Evolutionary conservation across 2,797 vertebrate genomes (phyloP).

Genomic region (Ptychobarbus kaznakovi): DNA sequence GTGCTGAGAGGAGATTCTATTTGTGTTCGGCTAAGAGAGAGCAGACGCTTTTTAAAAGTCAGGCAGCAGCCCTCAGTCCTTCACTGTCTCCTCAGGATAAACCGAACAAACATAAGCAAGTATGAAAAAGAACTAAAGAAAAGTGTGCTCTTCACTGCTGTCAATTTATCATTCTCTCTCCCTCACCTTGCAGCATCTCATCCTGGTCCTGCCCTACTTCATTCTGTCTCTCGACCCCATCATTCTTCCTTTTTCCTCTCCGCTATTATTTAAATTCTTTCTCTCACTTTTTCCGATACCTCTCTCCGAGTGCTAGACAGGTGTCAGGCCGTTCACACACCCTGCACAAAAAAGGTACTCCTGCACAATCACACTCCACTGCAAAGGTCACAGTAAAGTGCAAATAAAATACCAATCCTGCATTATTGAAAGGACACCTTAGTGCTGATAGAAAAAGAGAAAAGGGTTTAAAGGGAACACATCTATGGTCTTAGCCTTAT

Average conservation of each 20-base stretch:
- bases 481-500: constrained; percentile 67
- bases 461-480: constrained; percentile 46
- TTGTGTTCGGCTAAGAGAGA: constrained; percentile 41
- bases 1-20: constrained; percentile 47
- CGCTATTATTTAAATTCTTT: constrained; percentile 30
- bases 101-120: constrained; percentile 49
- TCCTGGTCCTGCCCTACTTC: constrained; percentile 23
- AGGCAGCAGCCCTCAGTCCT: constrained; percentile 44
- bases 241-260: neutral
- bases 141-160: constrained; percentile 19
- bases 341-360: constrained; percentile 38
- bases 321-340: constrained; percentile 39
- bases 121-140: constrained; percentile 31
- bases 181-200: constrained; percentile 34
- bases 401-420: constrained; percentile 74
- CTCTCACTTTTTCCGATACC: constrained; percentile 24
- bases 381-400: constrained; percentile 58
- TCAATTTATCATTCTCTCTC: constrained; percentile 45
- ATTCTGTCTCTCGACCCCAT: constrained; percentile 13
- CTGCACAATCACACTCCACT: constrained; percentile 37
- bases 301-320: constrained; percentile 32
- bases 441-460: constrained; percentile 69
- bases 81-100: constrained; percentile 38
- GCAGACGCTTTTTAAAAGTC: constrained; percentile 52
- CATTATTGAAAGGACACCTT: constrained; percentile 78